A percentile compares a stretch with the other conserved stretches of the same genome.
phyloP scores from a whole-genome alignment of 2,888 invertebrate genomes.

The Sarcophaga subvicina region DNA sequence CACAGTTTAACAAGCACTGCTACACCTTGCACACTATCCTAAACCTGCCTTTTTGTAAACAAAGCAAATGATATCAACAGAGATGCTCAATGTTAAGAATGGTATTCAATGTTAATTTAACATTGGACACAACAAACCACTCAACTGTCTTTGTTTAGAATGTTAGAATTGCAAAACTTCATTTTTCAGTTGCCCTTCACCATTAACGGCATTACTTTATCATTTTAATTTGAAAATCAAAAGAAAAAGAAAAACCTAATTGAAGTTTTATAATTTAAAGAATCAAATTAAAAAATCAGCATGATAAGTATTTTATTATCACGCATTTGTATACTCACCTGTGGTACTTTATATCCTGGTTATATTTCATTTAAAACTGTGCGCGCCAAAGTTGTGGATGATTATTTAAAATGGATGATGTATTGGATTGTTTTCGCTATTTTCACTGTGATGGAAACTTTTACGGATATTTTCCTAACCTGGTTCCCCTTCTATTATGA shows the following conservation, averaged over 20 bases:
- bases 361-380: constrained; percentile 91
- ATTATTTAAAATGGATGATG: constrained; percentile 99
- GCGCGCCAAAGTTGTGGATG: constrained; percentile 96
- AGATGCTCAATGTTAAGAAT: too few relatives aligned
- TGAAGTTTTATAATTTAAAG: background rate
- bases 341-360: constrained; percentile 98
- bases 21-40: too few relatives aligned
- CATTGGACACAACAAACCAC: background rate
- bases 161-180: background rate
- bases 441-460: constrained; percentile 94
- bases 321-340: constrained; percentile 94
- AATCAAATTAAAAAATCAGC: background rate
- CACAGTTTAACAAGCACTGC: too few relatives aligned
- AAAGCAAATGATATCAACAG: too few relatives aligned
- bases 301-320: constrained; percentile 83
- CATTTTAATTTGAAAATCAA: background rate
- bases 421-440: constrained; percentile 99
- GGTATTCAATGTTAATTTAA: too few relatives aligned
- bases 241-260: background rate
- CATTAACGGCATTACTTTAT: constrained; percentile 4
- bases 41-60: too few relatives aligned
- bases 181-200: background rate
- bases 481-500: constrained; percentile 98
- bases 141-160: background rate
- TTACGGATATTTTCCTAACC: constrained; percentile 95